Conservation (phyloP, 2,888 invertebrate species). For the Meta bourneti region DNA sequence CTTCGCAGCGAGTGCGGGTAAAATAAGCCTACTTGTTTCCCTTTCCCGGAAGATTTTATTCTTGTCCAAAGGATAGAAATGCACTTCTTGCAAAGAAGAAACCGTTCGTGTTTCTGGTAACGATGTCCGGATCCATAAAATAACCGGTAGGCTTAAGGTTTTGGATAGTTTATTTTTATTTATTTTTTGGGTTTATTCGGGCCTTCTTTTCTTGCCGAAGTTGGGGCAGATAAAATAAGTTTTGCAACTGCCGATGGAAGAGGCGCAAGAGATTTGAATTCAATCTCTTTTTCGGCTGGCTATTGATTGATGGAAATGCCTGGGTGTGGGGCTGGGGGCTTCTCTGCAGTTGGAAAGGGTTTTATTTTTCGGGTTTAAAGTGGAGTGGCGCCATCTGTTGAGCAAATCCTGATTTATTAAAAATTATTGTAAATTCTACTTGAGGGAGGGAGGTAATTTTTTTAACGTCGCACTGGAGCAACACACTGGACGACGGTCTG, state of each 20-base stretch:
- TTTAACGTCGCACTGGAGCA: too few species aligned
- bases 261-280: conserved; percentile 60
- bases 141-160: conserved; percentile 22
- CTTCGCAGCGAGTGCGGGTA: not conserved
- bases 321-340: too few species aligned
- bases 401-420: not conserved
- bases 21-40: not conserved
- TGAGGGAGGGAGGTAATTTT: too few species aligned
- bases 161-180: conserved; percentile 11
- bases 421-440: too few species aligned
- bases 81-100: not conserved
- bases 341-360: not conserved
- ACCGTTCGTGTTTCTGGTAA: not conserved
- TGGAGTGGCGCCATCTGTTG: not conserved
- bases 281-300: conserved; percentile 32
- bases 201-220: conserved; percentile 18
- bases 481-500: too few species aligned
- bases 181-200: not conserved
- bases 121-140: conserved; percentile 32
- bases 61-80: conserved; percentile 10
- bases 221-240: conserved; percentile 49
- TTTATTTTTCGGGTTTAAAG: not conserved
- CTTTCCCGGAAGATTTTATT: conserved; percentile 9
- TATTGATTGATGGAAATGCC: conserved; percentile 52
- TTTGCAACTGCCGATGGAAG: conserved; percentile 50